Conservation (phyloP, 1,140 invertebrate genomes). For the Achroia grisella region DNA sequence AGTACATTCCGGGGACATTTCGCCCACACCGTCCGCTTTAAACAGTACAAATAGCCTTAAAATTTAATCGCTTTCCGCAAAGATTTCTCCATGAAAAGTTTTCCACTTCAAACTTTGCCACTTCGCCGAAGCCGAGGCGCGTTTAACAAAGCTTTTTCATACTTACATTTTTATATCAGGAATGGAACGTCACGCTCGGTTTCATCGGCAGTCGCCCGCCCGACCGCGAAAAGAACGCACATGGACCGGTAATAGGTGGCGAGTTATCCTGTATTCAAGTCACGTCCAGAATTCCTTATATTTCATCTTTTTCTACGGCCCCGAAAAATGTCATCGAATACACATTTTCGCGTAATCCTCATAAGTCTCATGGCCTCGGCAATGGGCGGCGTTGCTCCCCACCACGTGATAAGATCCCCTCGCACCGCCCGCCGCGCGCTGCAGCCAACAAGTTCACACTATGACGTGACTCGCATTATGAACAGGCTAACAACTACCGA, state of each 20-base stretch:
- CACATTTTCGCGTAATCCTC: conserved; percentile 72
- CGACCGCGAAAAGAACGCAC: conserved; percentile 64
- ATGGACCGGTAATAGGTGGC: conserved; percentile 67
- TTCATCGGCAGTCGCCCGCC: conserved; percentile 55
- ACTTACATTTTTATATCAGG: conserved; percentile 70
- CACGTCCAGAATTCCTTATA: conserved; percentile 72
- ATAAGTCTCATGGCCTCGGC: conserved; percentile 64
- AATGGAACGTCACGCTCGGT: conserved; percentile 68
- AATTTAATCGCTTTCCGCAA: conserved; percentile 68
- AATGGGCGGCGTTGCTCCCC: conserved; percentile 31
- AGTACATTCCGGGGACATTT: conserved; percentile 24
- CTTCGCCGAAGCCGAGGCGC: conserved; percentile 64
- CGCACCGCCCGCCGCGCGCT: conserved; percentile 20
- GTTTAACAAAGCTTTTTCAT: conserved; percentile 73
- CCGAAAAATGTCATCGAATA: conserved; percentile 73
- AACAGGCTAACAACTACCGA: conserved; percentile 11
- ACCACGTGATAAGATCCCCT: conserved; percentile 27
- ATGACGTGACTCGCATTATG: conserved; percentile 53
- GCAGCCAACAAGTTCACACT: conserved; percentile 44
- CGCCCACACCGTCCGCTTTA: conserved; percentile 29
- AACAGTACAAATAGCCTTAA: conserved; percentile 63
- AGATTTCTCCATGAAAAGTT: conserved; percentile 71
- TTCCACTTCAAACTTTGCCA: conserved; percentile 71
- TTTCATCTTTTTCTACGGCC: conserved; percentile 71
- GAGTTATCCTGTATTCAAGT: conserved; percentile 55